Evolutionary conservation across 2,797 vertebrate species (phyloP), one percentile per base, ranked within the genome.

Genomic region (Cheracebus regulus): DNA sequence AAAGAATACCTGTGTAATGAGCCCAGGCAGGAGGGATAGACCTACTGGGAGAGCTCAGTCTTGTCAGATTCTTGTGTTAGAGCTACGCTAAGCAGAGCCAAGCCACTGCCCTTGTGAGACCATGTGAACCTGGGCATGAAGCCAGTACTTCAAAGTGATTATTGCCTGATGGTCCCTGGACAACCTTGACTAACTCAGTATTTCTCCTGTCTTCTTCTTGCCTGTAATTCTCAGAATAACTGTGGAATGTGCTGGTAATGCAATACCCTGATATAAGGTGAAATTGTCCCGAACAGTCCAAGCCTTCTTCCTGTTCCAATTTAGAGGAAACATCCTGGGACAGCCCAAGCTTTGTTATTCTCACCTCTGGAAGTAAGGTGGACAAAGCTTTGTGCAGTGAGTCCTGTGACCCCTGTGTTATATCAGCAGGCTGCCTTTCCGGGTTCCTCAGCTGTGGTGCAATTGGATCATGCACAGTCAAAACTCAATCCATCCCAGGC

Each of bases 401-500:
- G 15, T 55, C 44, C 24, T 10, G 5, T 52, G 41, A 26, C 11
- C 5, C 7, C 33, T 79, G n/a, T 64, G 30, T 64, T 64, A 0
- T 33, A 64, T n/a, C 15, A 64, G 7, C 61, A 5, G 20, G 7
- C 20, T 55, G 46, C 20, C 28, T 67, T 82, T 14, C 8, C 10
- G 4, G 17, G 19, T 33, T 24, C 39, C n/a, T 82, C 24, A 24
- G 7, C 41, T 76, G 12, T 55, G 39, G 6, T 76, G 14, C 4
- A 50, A 28, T 0, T 50, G 44, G 48, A 14, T 2, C 9, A n/a
- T 22, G 14, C 4, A 5, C 19, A 41, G 2, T 55, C 9, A 57
- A 52, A 39, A 92, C 2, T 36, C 1, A 20, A 5, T 9, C 6
- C 2, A 12, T 14, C 28, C 12, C 2, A n/a, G 10, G 22, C 0